A percentile compares a stretch with the other conserved stretches of the same genome.
These are phyloP conservation scores for Salvator merianae DNA, from an alignment of 2,113 vertebrate genomes.

Conservation along the genomic window DNA sequence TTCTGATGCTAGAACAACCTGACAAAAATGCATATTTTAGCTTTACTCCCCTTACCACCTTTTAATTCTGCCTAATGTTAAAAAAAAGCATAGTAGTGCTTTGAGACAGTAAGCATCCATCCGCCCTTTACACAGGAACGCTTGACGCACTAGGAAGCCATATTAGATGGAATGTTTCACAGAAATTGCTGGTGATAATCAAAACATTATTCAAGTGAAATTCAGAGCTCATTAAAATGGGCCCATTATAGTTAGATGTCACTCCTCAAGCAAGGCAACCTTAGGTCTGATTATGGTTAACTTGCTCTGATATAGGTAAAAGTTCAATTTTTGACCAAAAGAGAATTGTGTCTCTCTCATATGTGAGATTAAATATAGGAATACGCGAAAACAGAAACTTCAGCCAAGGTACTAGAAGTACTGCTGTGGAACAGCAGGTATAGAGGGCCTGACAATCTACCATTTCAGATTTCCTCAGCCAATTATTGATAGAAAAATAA, in stretches of 20 bases:
- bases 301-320: neutral
- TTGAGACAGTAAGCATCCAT: neutral
- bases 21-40: conserved; percentile 17
- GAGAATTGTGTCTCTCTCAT: conserved; percentile 21
- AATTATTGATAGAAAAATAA: too few relatives aligned
- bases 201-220: neutral
- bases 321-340: conserved; percentile 2
- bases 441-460: too few relatives aligned
- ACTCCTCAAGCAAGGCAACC: neutral
- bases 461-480: too few relatives aligned
- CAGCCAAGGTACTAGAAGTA: too few relatives aligned
- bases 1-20: conserved; percentile 16
- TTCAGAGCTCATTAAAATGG: conserved; percentile 10
- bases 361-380: conserved; percentile 24
- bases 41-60: neutral
- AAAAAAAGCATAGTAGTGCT: neutral
- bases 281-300: neutral
- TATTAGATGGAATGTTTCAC: neutral
- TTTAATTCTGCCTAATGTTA: neutral
- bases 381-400: too few relatives aligned
- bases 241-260: neutral
- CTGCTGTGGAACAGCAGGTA: too few relatives aligned
- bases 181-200: neutral
- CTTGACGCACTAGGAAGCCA: neutral
- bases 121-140: neutral